Conservation (phyloP, 2,888 invertebrate genomes). For the Drosophila putrida region DNA sequence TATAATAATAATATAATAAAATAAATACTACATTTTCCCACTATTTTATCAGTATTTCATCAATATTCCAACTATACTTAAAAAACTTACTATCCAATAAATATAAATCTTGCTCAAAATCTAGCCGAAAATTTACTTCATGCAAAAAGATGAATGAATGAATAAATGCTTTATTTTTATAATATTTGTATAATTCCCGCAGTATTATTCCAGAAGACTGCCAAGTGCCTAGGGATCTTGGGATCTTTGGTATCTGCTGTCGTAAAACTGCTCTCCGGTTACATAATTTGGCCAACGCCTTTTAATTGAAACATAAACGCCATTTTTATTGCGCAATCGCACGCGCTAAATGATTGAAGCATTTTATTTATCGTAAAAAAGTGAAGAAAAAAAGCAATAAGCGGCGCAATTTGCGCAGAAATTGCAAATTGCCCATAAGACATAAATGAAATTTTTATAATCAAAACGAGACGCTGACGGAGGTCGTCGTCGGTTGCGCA, state of each 20-base stretch:
- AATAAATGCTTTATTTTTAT: conserved; percentile 5
- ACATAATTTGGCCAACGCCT: conserved; percentile 54
- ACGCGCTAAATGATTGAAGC: conserved; percentile 73
- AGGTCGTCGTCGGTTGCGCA: conserved; percentile 58
- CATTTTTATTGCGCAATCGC: conserved; percentile 73
- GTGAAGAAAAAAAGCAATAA: conserved; percentile 8
- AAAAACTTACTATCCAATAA: neutral
- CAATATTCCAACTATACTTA: neutral
- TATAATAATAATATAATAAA: too few relatives aligned
- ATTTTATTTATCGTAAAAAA: conserved; percentile 61
- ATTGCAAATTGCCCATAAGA: conserved; percentile 78
- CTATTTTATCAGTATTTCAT: too few relatives aligned
- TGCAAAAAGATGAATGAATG: neutral
- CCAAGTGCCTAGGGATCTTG: neutral
- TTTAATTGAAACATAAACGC: conserved; percentile 77
- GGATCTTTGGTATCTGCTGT: conserved; percentile 3
- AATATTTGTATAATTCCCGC: too few relatives aligned
- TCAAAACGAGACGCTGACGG: conserved; percentile 69
- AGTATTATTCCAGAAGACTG: neutral
- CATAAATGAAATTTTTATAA: conserved; percentile 80
- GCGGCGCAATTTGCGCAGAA: conserved; percentile 70
- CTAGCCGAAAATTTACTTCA: neutral
- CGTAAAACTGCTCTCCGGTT: conserved; percentile 38
- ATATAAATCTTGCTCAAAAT: neutral
- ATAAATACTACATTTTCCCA: too few relatives aligned